Conservation (phyloP, 2,113 vertebrate genomes). For the Ceratotherium simum region DNA sequence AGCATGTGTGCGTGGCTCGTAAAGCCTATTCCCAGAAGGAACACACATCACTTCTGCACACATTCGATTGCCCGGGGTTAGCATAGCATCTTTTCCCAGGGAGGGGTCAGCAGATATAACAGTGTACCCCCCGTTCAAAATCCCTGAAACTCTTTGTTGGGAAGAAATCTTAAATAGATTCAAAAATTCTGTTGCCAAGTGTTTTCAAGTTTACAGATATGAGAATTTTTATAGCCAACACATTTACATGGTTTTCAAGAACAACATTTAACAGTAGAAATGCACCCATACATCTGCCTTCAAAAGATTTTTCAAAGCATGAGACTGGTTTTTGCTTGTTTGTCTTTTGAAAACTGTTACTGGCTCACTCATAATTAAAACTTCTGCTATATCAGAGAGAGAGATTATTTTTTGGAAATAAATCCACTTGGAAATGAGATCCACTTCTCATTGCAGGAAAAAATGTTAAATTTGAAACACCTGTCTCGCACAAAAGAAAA, state of each 20-base stretch:
- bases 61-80: background rate
- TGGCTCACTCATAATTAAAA: background rate
- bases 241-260: background rate
- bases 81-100: background rate
- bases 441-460: background rate
- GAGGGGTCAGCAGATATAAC: background rate
- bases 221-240: background rate
- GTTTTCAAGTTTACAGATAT: background rate
- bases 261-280: background rate
- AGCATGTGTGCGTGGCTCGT: fast-evolving
- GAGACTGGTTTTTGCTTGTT: background rate
- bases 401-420: background rate
- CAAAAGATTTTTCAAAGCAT: background rate
- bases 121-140: background rate
- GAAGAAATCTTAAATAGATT: background rate
- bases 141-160: background rate
- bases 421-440: background rate
- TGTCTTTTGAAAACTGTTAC: background rate
- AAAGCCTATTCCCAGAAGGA: background rate
- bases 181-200: background rate
- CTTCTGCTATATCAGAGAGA: background rate
- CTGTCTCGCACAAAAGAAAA: background rate
- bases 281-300: background rate
- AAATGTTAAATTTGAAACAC: background rate
- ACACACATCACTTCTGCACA: background rate